A percentile compares a stretch with the other conserved stretches of the same genome.
These are phyloP conservation scores for Hypomesus transpacificus DNA, from an alignment of 2,113 vertebrate species.

Conservation along the genomic window DNA sequence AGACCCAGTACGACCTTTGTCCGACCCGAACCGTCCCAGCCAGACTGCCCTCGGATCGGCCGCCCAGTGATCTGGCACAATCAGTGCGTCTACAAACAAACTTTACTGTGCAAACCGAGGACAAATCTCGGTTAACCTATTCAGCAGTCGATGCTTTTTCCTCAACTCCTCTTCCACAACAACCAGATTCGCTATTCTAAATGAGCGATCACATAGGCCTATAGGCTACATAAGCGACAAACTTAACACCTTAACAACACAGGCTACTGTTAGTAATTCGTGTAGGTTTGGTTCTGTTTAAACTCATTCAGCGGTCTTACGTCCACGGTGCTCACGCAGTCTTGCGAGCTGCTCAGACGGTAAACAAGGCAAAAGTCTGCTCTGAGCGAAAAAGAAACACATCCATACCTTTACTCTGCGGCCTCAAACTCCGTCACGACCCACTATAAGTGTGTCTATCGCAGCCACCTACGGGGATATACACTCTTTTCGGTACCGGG, in stretches of 20 bases:
- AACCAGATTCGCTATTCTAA: too few species aligned
- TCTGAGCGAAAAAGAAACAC: conserved; percentile 1
- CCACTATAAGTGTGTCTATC: conserved; percentile 25
- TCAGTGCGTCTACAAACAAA: conserved; percentile 38
- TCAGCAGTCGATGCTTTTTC: too few species aligned
- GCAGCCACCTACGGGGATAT: conserved; percentile 34
- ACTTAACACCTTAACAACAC: too few species aligned
- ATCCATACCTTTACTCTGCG: conserved; percentile 39
- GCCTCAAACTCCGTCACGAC: conserved; percentile 61
- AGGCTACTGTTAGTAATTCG: too few species aligned
- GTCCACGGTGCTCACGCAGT: too few species aligned
- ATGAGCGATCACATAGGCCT: too few species aligned
- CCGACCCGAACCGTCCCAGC: background rate
- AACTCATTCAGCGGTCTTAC: too few species aligned
- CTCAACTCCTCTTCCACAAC: too few species aligned
- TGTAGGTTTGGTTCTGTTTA: too few species aligned
- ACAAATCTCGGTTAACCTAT: too few species aligned
- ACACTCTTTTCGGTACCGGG: conserved; percentile 33
- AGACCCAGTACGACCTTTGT: background rate
- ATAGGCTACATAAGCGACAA: too few species aligned
- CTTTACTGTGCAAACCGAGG: conserved; percentile 30
- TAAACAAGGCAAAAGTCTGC: conserved; percentile 46
- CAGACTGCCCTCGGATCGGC: conserved; percentile 14
- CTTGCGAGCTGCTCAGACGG: background rate
- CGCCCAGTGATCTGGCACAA: conserved; percentile 22